A percentile compares a stretch with the other conserved stretches of the same genome.
phyloP scores from a whole-genome alignment of 2,797 vertebrate genomes.

The Pangasius djambal region DNA sequence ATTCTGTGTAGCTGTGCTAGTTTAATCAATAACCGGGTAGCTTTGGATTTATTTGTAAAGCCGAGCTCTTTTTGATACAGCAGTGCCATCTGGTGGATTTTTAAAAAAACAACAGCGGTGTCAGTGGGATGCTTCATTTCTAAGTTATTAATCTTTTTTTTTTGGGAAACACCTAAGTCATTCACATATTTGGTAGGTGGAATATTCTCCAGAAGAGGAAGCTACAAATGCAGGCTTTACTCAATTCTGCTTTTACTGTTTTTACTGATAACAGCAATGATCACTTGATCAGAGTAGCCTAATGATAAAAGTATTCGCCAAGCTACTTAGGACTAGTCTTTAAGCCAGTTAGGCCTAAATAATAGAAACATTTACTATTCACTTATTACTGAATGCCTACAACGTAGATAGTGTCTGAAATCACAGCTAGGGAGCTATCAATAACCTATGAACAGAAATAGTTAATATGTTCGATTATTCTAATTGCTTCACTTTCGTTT shows the following conservation, averaged over 20 bases:
- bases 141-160: neutral
- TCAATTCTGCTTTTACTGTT: too few relatives aligned
- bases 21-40: neutral
- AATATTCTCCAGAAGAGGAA: neutral
- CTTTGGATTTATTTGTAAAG: neutral
- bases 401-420: neutral
- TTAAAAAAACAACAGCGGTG: neutral
- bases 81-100: slow-evolving; percentile 67
- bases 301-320: neutral
- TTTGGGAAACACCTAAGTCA: neutral
- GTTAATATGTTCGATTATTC: neutral
- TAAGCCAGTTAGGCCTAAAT: neutral
- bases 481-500: neutral
- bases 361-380: too few relatives aligned
- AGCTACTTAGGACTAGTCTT: neutral
- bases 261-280: neutral
- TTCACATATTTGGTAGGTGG: neutral
- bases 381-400: neutral
- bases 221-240: neutral
- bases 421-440: too few relatives aligned
- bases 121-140: too few relatives aligned
- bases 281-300: neutral
- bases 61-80: neutral
- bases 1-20: neutral
- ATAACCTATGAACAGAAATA: neutral